Evolutionary conservation across 2,888 invertebrate species (phyloP), one percentile per base, ranked within the genome.

Genomic region (Drosophila dives): DNA sequence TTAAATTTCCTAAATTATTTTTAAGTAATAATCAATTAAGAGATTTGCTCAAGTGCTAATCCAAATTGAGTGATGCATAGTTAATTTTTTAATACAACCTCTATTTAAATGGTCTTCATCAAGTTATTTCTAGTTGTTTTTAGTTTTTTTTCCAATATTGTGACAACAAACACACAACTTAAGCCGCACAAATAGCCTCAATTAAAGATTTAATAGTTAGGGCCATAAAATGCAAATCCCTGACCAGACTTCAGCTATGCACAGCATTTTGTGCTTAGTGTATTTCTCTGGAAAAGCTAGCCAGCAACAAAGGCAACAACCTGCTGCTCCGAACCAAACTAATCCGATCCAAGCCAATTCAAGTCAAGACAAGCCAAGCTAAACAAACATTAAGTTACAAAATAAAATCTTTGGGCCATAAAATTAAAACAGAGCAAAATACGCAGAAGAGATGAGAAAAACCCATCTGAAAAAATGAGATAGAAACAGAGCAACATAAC

Each of bases 331-430:
- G 26, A n/a, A 54, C 54, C 20, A 20, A 42, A 32, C 29, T 17
- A 71, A 72, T 79, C 79, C 68, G 61, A 55, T 64, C 36, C 60
- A 53, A 54, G 53, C 58, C 67, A 42, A 65, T 26, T 20, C 62
- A 73, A 75, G 53, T 49, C 59, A 65, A 68, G 42, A 36, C 64
- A 66, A 77, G 67, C 69, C 74, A 64, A 81, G 83, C 74, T 64
- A 76, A 87, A 74, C 86, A 89, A 85, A 87, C 85, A 89, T 85
- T 85, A 89, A 87, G 85, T 85, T 75, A 89, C 88, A 87, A 89
- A 87, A 85, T 85, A 89, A 85, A 84, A 82, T 85, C 88, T 87
- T 72, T 89, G 90, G 81, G 60, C 86, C 90, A 88, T 85, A 85
- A 85, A 90, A 90, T 83, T 77, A 86, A 86, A 75, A 80, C 80